A percentile compares a stretch with the other conserved stretches of the same genome.
Evolutionary conservation across 2,797 vertebrate genomes (phyloP).

Genomic region (Aythya fuligula): DNA sequence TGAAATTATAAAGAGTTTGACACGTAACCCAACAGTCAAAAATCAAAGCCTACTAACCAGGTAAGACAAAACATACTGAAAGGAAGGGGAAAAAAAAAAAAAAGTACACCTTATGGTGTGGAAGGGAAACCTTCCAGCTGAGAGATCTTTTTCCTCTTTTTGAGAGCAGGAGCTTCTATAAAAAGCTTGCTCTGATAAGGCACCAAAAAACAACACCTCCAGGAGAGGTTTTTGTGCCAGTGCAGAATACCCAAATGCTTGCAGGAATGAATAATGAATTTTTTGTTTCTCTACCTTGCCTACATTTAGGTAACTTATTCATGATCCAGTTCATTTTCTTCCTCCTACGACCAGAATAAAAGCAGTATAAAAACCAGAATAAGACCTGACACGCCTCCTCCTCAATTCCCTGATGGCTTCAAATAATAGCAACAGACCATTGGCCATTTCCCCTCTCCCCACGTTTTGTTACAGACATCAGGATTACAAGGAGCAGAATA

Average conservation of each 20-base stretch:
- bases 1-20: neutral
- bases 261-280: neutral
- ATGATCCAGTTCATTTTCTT: neutral
- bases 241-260: neutral
- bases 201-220: neutral
- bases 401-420: neutral
- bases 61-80: neutral
- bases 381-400: neutral
- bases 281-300: neutral
- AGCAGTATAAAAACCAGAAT: neutral
- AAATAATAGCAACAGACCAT: neutral
- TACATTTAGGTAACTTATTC: neutral
- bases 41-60: neutral
- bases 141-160: neutral
- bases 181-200: neutral
- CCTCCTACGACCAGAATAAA: neutral
- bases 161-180: neutral
- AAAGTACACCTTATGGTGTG: neutral
- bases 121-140: neutral
- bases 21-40: neutral
- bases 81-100: no score
- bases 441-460: neutral
- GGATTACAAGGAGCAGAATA: neutral
- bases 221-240: neutral
- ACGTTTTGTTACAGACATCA: neutral